These are phyloP conservation scores for Notothenia coriiceps DNA, from an alignment of 2,113 vertebrate genomes.

Conservation along the genomic window DNA sequence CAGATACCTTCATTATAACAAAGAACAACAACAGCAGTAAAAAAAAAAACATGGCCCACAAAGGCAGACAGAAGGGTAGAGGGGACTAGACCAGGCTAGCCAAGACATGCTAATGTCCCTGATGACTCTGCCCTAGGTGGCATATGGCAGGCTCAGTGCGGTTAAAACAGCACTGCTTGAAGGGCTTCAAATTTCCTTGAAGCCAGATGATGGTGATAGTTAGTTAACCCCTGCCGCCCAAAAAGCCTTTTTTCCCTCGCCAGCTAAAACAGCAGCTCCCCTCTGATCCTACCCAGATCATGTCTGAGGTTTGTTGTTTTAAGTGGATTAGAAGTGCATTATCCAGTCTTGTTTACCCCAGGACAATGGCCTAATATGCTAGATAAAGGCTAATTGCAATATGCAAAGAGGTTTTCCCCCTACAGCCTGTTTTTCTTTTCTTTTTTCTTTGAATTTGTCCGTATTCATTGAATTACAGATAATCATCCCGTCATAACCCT, in stretches of 20 bases:
- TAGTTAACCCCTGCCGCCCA: slow-evolving; percentile 78
- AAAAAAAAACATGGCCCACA: slow-evolving; percentile 59
- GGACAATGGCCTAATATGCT: slow-evolving; percentile 81
- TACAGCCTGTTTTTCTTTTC: slow-evolving; percentile 50
- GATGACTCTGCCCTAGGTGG: slow-evolving; percentile 82
- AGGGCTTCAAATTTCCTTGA: slow-evolving; percentile 81
- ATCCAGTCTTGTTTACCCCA: slow-evolving; percentile 73
- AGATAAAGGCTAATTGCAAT: slow-evolving; percentile 81
- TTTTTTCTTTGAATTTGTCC: slow-evolving; percentile 45
- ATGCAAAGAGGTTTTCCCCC: slow-evolving; percentile 76
- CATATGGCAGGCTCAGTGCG: slow-evolving; percentile 82
- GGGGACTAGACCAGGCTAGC: slow-evolving; percentile 84
- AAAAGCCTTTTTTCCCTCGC: slow-evolving; percentile 71
- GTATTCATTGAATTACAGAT: slow-evolving; percentile 74
- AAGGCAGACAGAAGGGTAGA: slow-evolving; percentile 86
- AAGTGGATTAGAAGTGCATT: slow-evolving; percentile 83
- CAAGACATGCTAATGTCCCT: slow-evolving; percentile 84
- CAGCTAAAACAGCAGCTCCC: slow-evolving; percentile 70
- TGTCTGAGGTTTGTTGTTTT: slow-evolving; percentile 76
- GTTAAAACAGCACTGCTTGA: slow-evolving; percentile 77
- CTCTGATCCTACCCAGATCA: slow-evolving; percentile 74
- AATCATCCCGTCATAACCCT: slow-evolving; percentile 77
- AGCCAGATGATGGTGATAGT: slow-evolving; percentile 80
- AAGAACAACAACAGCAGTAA: slow-evolving; percentile 77
- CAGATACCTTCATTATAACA: slow-evolving; percentile 90